These are phyloP conservation scores for Globodera rostochiensis DNA, from an alignment of 1,140 invertebrate genomes.

Conservation along the genomic window DNA sequence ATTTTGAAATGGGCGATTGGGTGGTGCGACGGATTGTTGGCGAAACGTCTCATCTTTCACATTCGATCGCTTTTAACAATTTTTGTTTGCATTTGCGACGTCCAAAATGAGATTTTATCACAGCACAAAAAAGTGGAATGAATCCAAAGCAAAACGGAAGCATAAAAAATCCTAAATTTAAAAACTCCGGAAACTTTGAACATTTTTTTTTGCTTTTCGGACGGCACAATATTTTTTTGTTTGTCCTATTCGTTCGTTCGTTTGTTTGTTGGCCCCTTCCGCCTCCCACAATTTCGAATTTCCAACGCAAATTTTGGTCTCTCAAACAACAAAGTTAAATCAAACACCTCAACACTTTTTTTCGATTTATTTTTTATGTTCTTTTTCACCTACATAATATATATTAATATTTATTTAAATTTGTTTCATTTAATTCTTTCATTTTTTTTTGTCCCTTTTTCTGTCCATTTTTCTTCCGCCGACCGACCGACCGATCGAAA, in stretches of 20 bases:
- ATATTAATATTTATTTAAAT: slow-evolving; percentile 19
- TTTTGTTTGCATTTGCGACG: neutral
- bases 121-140: neutral
- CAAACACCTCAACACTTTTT: neutral
- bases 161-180: too few relatives aligned
- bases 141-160: neutral
- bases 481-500: neutral
- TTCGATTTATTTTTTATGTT: neutral
- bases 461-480: neutral
- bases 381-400: neutral
- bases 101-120: slow-evolving; percentile 2
- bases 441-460: slow-evolving; percentile 15
- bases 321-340: neutral
- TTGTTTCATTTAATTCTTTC: slow-evolving; percentile 2
- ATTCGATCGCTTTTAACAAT: too few relatives aligned
- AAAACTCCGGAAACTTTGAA: neutral
- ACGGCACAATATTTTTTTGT: too few relatives aligned
- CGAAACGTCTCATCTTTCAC: neutral
- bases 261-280: neutral
- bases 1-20: slow-evolving; percentile 73
- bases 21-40: neutral
- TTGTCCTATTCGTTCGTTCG: neutral
- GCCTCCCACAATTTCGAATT: neutral
- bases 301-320: neutral
- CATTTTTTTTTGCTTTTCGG: neutral